Evolutionary conservation across 2,888 invertebrate genomes (phyloP), one percentile per base, ranked within the genome.

Genomic region (Drosophila limbata): DNA sequence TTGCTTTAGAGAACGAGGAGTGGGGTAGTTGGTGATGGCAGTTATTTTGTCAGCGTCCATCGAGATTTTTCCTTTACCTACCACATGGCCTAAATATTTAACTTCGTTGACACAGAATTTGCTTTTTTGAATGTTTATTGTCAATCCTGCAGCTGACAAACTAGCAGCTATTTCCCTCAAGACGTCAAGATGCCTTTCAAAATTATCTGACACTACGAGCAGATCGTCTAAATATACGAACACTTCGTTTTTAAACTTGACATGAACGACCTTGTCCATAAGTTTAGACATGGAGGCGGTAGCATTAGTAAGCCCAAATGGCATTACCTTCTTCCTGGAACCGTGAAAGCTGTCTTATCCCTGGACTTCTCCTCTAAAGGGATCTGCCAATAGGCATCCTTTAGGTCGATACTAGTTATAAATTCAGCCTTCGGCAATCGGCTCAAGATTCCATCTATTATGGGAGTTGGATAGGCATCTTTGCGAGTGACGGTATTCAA

Each of bases 391-490:
- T 25, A 25, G 25, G 25, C 25, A 25, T 25, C 25, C 25, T 25
- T 25, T 9, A 48, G 48, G 13, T 56, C 63, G 1, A 63, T 6
- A 5, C 45, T 50, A 1, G 62, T 28, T 15, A 40, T 35, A 11
- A 44, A 64, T 21, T 55, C 17, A 8, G 25, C 17, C 19, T n/a
- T n/a, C n/a, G n/a, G n/a, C n/a, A n/a, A n/a, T n/a, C n/a, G n/a
- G n/a, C n/a, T n/a, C n/a, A n/a, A 1, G 42, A 63, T 57, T 4
- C 35, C 21, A n/a, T 64, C 45, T 6, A 65, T n/a, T 68, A 65
- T 10, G 9, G 31, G 33, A 9, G 33, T 33, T 33, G 33, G 33
- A 10, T 33, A 33, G 10, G 19, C 19, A 19, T 19, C 19, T 19
- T 19, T 19, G 19, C 19, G 19, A 19, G 19, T 19, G 19, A 19